Base-by-base conservation (phyloP, 2,888 invertebrate genomes). In the Diarsia brunnea region DNA sequence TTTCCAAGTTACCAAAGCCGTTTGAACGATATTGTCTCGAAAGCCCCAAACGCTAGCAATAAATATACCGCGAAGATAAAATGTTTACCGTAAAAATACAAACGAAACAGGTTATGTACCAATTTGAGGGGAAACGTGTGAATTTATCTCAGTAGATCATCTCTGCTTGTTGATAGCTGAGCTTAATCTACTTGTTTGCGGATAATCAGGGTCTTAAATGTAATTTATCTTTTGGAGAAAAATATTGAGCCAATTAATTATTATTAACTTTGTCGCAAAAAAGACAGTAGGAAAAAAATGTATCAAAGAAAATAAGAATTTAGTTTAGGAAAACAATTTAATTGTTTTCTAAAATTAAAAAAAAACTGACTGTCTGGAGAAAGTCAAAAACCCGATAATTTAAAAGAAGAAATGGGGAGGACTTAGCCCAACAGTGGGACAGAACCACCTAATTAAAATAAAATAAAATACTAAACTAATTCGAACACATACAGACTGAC, bases 141-240 rank as follows among this genome's bases (percentile, higher is more conserved):
- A 67, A 81, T 81, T 84, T 63, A 83, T 81, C 84, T 79, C 65
- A 66, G 49, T 69, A 43, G 12, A 69, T 84, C 81, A 83, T 67
- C 71, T 78, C 67, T 27, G 58, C 47, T 47, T 31, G 73, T 79
- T 53, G 84, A 83, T 72, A 82, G 78, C 27, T n/a, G n/a, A 53
- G 60, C 67, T 78, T 81, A 65, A 72, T 78, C 58, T 79, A 63
- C 69, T 73, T 73, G 31, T 55, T 38, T 63, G 63, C 47, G 12
- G 24, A 82, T 61, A 66, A 49, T 79, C 31, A 21, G 31, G 24
- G 45, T 68, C 53, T 49, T 63, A 64, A 82, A 70, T 67, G 24
- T 49, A 43, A 78, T 78, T 63, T 75, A 55, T 75, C 38, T 8
- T 78, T 53, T 14, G 14, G 7, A 4, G 21, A 45, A 55, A 79